Base-by-base conservation (phyloP, 2,888 invertebrate species). In the Cybosia mesomella region DNA sequence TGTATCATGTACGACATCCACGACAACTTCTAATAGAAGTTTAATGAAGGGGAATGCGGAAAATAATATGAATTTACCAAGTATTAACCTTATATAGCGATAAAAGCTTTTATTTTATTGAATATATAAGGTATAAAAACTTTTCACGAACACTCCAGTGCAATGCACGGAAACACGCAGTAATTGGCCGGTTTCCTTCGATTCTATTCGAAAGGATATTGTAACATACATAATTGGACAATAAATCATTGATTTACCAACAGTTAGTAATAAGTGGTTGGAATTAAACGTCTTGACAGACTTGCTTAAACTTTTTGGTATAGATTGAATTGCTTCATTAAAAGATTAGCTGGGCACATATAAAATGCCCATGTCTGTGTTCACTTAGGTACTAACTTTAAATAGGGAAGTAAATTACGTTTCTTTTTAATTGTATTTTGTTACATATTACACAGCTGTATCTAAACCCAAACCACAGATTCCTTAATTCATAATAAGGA, bases 121-220 rank as follows among this genome's bases (percentile, higher is more conserved):
- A 15, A 15, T 43, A 1, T 43, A 53, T 53, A 53, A 21, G 7
- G 10, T 55, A 24, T 1, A 10, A n/a, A n/a, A 58, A 32, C 58
- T n/a, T 58, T 61, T 57, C 53, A 34, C 32, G 34, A 49, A 49
- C 36, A 39, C 1, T 39, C 4, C 24, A 36, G 13, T 28, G n/a
- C 22, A 59, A 74, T 72, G 73, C 72, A 74, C 79, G 87, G 86
- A 86, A 82, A 71, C 72, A 77, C 75, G 76, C 76, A 67, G 68
- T 72, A 81, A 72, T 74, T 73, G 67, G 64, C 66, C 68, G 53
- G 75, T 79, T 86, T 89, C 87, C 87, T 82, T 73, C 74, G 69
- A 69, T 77, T 74, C 66, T 73, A 70, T 71, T 66, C 59, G 58
- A 71, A 78, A 84, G 89, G 89, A 89, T 84, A 84, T 88, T 86